A percentile compares a stretch with the other conserved stretches of the same genome.
Conservation (phyloP, 2,888 invertebrate genomes). For the Sinhomidia bicolor region DNA sequence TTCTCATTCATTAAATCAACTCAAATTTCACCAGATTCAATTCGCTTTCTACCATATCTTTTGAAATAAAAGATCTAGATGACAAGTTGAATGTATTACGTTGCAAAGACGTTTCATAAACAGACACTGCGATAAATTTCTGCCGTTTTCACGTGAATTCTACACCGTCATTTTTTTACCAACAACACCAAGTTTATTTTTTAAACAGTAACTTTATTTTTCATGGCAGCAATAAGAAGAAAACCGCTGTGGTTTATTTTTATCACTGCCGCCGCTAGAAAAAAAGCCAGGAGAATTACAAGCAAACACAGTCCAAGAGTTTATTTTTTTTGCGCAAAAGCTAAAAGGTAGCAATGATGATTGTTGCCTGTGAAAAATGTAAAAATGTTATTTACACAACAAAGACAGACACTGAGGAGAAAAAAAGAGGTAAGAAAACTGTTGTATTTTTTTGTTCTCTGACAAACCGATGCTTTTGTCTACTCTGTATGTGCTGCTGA, state of each 20-base stretch:
- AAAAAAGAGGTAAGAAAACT: neutral
- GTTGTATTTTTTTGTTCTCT: neutral
- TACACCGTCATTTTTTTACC: neutral
- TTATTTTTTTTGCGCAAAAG: too few species aligned
- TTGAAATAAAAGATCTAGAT: too few species aligned
- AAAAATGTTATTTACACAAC: slow-evolving; percentile 6
- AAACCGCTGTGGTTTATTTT: neutral
- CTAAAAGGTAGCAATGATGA: neutral
- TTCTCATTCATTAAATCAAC: too few species aligned
- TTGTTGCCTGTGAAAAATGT: neutral
- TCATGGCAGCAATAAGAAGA: neutral
- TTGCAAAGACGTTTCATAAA: too few species aligned
- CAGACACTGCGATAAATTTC: too few species aligned
- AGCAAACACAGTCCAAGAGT: neutral
- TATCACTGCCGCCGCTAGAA: neutral
- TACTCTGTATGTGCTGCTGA: too few species aligned
- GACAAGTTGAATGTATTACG: too few species aligned
- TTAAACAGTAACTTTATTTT: neutral
- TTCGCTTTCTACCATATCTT: too few species aligned
- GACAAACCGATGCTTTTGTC: slow-evolving; percentile 9
- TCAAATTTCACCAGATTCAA: too few species aligned
- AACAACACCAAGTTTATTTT: neutral
- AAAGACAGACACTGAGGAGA: neutral
- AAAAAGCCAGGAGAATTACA: neutral
- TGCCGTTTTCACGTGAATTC: too few species aligned